Evolutionary conservation across 1,140 invertebrate species (phyloP), one percentile per base, ranked within the genome.

Genomic region (Geopemphigus sp.): DNA sequence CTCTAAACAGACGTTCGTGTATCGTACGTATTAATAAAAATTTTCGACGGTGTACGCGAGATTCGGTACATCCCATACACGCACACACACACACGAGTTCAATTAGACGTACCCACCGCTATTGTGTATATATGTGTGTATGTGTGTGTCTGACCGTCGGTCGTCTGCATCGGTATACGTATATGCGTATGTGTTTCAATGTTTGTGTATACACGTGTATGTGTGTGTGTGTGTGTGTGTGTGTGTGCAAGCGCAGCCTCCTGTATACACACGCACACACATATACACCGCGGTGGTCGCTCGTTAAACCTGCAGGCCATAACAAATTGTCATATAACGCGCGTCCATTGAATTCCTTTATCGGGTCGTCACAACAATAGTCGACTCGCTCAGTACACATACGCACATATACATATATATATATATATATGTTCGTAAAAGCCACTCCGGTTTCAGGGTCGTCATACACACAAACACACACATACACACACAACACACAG

Each of bases 251-350:
- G 50, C 15, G 61, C n/a, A 22, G 45, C 32, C 14, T 26, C n/a
- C 1, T 68, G 12, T 68, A 22, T 14, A 54, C 22, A 72, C 24
- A 17, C 50, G 8, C 24, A 73, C 17, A 19, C 53, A 0, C 29
- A 0, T 10, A 17, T 29, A 56, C 47, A 26, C 53, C 17, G 5
- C 24, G 26, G 53, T 24, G 29, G 57, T 68, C 26, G 39, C 24
- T 50, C 74, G 56, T 76, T 63, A 78, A 63, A 47, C 57, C 39
- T 19, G 29, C n/a, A 11, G 19, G 8, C 57, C 57, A 78, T 63
- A 26, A 29, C 74, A 50, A 63, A 63, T 63, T 47, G 74, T 78
- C 74, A 47, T 74, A 74, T 74, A 74, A 74, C 54, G 32, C 32
- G 17, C 57, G 73, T 56, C 73, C 56, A 45, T 76, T 47, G 73